Evolutionary conservation across 2,888 invertebrate species (phyloP).

Genomic region (Odontothrips loti): DNA sequence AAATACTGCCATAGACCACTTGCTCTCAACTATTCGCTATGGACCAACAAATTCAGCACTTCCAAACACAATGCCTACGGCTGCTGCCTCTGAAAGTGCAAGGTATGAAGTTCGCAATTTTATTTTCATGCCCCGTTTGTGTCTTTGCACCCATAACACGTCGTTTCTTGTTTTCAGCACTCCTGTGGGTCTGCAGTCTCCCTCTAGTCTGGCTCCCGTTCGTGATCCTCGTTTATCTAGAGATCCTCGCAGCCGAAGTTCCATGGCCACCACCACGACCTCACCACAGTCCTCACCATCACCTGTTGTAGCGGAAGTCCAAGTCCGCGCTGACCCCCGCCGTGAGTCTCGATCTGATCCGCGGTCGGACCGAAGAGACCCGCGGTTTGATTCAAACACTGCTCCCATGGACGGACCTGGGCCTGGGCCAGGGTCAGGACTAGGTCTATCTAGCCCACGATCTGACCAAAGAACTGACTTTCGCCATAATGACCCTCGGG

Average conservation of each 20-base stretch:
- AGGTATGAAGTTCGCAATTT: not conserved
- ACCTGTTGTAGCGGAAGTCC: not conserved
- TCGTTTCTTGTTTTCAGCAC: not conserved
- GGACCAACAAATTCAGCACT: not conserved
- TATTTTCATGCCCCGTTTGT: no score
- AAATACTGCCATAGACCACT: not conserved
- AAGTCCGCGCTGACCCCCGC: not conserved
- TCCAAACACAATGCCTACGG: not conserved
- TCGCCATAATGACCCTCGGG: not conserved
- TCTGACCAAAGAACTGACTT: not conserved
- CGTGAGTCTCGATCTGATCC: not conserved
- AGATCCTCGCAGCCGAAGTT: not conserved
- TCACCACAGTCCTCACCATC: not conserved
- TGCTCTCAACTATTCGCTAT: not conserved
- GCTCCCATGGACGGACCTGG: not conserved
- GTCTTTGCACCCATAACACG: no score
- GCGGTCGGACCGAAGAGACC: not conserved
- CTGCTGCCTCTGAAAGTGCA: not conserved
- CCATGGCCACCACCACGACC: not conserved
- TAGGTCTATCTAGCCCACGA: not conserved
- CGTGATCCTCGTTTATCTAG: not conserved
- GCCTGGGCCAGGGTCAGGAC: no score
- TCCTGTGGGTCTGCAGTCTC: not conserved
- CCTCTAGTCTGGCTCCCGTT: not conserved
- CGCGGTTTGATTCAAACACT: not conserved